A percentile compares a stretch with the other conserved stretches of the same genome.
These are phyloP conservation scores for Phengaris arion DNA, from an alignment of 2,888 invertebrate genomes.

Conservation along the genomic window DNA sequence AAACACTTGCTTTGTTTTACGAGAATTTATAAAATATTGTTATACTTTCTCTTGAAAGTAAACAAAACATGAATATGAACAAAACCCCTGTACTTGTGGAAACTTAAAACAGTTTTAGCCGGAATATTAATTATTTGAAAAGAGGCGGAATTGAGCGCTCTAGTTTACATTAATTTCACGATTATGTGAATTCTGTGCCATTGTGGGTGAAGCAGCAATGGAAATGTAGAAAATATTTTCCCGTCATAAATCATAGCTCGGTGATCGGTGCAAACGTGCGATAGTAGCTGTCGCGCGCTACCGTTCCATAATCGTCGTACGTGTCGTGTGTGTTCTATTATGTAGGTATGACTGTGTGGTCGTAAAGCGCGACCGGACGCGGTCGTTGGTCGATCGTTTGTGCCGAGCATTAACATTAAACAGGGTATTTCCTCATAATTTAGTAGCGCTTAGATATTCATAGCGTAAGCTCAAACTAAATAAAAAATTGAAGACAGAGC, in stretches of 20 bases:
- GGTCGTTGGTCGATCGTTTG: neutral
- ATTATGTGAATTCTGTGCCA: constrained; percentile 17
- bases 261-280: neutral
- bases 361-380: neutral
- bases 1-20: too few relatives aligned
- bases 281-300: neutral
- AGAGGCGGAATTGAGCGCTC: neutral
- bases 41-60: neutral
- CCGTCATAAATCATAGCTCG: constrained; percentile 2
- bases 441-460: neutral
- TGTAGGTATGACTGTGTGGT: too few relatives aligned
- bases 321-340: too few relatives aligned
- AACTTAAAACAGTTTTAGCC: neutral
- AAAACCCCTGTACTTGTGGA: neutral
- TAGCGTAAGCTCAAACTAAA: too few relatives aligned
- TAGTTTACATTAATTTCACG: constrained; percentile 12
- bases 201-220: constrained; percentile 13
- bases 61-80: neutral
- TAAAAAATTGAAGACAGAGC: too few relatives aligned
- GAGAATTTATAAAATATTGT: neutral
- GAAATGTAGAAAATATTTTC: constrained; percentile 20
- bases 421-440: neutral
- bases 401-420: neutral
- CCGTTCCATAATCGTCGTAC: too few relatives aligned
- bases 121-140: constrained; percentile 4